phyloP scores from a whole-genome alignment of 2,888 invertebrate genomes.

The Keiferia lycopersicella region DNA sequence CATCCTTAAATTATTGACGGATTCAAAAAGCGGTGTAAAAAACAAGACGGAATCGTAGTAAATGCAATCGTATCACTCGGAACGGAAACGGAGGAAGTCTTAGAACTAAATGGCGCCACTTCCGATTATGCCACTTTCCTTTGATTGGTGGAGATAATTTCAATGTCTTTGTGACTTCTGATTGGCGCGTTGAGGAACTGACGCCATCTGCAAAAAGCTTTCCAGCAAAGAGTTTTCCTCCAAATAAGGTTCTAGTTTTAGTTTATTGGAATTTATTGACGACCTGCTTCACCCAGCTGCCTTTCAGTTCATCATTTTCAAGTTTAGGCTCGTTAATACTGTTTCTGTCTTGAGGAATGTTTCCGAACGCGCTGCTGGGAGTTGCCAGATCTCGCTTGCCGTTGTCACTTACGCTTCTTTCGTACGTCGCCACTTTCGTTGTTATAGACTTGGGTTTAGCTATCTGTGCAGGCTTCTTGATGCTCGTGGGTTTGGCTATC shows the following conservation, averaged over 20 bases:
- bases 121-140: too few species aligned
- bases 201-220: too few species aligned
- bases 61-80: slow-evolving; percentile 60
- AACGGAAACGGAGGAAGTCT: background rate
- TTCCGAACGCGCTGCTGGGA: slow-evolving; percentile 43
- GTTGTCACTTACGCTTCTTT: slow-evolving; percentile 56
- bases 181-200: too few species aligned
- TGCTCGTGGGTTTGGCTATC: slow-evolving; percentile 44
- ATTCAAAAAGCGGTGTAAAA: slow-evolving; percentile 57
- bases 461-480: slow-evolving; percentile 56
- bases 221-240: too few species aligned
- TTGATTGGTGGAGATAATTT: too few species aligned
- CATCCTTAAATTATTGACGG: slow-evolving; percentile 36
- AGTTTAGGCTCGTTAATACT: slow-evolving; percentile 41
- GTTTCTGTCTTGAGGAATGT: slow-evolving; percentile 49
- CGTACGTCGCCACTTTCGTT: slow-evolving; percentile 67
- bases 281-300: slow-evolving; percentile 88
- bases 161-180: too few species aligned
- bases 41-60: slow-evolving; percentile 62
- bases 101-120: too few species aligned
- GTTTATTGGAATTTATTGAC: slow-evolving; percentile 86
- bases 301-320: slow-evolving; percentile 65
- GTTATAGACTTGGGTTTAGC: slow-evolving; percentile 65
- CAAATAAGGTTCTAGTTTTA: slow-evolving; percentile 33
- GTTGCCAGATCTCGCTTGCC: slow-evolving; percentile 44